A percentile compares a stretch with the other conserved stretches of the same genome.
phyloP scores from a whole-genome alignment of 1,140 invertebrate genomes.

The Trichoplusia ni region DNA sequence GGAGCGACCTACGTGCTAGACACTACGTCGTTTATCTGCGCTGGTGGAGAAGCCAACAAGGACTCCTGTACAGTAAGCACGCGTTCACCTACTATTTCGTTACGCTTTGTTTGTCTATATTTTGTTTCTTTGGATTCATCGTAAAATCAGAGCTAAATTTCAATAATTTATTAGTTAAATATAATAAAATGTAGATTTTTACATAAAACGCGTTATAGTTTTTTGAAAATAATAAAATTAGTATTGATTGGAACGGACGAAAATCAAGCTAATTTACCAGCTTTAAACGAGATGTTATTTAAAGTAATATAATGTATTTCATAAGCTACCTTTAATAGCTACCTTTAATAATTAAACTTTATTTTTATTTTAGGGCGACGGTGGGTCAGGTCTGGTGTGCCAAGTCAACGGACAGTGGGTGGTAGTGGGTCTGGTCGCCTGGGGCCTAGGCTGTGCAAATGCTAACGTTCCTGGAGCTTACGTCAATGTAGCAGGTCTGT shows the following conservation, averaged over 20 bases:
- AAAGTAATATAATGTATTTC: no score
- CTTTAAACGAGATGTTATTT: no score
- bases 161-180: no score
- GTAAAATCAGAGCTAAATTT: no score
- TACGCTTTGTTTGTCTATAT: no score
- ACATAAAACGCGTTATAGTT: no score
- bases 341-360: neutral
- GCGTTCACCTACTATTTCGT: no score
- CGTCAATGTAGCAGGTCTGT: constrained; percentile 84
- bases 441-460: constrained; percentile 88
- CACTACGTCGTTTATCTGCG: constrained; percentile 87
- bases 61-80: constrained; percentile 87
- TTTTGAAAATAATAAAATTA: no score
- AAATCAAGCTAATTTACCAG: no score
- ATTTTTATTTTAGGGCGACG: constrained; percentile 85
- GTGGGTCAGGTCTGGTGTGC: constrained; percentile 89
- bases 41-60: constrained; percentile 88
- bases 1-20: constrained; percentile 84
- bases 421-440: constrained; percentile 87
- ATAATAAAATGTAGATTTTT: neutral
- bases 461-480: constrained; percentile 86
- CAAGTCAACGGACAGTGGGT: constrained; percentile 81
- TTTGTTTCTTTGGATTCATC: no score
- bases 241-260: no score
- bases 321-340: no score